A percentile compares a stretch with the other conserved stretches of the same genome.
These are phyloP conservation scores for Leptodactylus fallax DNA, from an alignment of 2,797 vertebrate species.

Conservation along the genomic window DNA sequence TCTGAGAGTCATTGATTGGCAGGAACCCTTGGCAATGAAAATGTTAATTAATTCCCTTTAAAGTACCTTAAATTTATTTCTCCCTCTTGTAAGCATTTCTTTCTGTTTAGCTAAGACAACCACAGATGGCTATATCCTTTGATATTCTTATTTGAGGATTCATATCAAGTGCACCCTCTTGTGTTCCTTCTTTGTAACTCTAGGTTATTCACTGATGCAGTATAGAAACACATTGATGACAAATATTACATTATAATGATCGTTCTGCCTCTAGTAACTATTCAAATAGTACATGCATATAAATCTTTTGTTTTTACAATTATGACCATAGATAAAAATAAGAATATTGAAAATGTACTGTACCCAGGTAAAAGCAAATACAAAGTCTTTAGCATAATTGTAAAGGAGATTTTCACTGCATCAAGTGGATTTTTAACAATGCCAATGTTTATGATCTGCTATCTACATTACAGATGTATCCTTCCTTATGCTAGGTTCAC, in stretches of 20 bases:
- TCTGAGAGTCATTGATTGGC: background rate
- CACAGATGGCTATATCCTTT: slow-evolving; percentile 7
- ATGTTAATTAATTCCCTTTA: background rate
- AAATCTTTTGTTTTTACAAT: too few relatives aligned
- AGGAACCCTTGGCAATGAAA: background rate
- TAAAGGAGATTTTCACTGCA: too few relatives aligned
- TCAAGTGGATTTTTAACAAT: too few relatives aligned
- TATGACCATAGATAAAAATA: too few relatives aligned
- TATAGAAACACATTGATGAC: background rate
- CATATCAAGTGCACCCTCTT: slow-evolving; percentile 8
- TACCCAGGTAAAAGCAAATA: too few relatives aligned
- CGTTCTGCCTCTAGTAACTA: too few relatives aligned
- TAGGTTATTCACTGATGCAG: background rate
- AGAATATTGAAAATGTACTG: too few relatives aligned
- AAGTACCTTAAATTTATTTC: background rate
- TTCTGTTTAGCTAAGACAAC: background rate
- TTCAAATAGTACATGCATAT: too few relatives aligned
- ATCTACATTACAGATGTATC: too few relatives aligned
- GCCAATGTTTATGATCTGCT: too few relatives aligned
- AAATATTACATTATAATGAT: background rate
- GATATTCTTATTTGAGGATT: background rate
- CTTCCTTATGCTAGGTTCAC: too few relatives aligned
- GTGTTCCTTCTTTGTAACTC: slow-evolving; percentile 14
- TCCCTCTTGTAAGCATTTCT: background rate
- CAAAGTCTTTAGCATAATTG: too few relatives aligned